Percentiles rank a stretch among this genome's conserved stretches.
These are phyloP conservation scores for Indicator indicator DNA, from an alignment of 2,113 vertebrate species.

Conservation along the genomic window DNA sequence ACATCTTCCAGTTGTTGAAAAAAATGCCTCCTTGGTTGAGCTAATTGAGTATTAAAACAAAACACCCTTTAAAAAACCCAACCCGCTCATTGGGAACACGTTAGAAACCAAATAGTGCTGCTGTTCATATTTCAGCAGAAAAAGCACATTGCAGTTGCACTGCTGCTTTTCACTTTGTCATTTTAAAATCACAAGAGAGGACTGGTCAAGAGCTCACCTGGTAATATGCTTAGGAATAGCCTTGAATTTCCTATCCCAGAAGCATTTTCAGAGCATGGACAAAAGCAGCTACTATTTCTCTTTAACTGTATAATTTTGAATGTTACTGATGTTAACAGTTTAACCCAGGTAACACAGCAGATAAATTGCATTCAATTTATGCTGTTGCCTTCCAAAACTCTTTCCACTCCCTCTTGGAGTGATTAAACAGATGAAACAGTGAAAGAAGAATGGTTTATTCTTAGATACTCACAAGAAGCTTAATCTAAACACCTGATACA, in stretches of 20 bases:
- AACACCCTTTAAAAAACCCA: background rate
- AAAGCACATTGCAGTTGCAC: background rate
- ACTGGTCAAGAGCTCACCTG: background rate
- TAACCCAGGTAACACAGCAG: background rate
- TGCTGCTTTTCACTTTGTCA: background rate
- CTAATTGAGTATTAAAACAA: background rate
- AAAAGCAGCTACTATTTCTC: background rate
- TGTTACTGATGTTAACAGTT: background rate
- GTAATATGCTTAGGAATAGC: background rate
- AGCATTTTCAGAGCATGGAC: background rate
- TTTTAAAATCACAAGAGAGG: background rate
- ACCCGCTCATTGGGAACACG: background rate
- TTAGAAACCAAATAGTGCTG: background rate
- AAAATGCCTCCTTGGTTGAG: background rate
- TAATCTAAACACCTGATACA: conserved; percentile 3
- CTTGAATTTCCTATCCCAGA: background rate
- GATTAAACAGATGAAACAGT: conserved; percentile 16
- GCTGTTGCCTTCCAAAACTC: background rate
- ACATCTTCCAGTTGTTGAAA: background rate
- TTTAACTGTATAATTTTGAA: background rate
- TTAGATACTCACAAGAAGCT: conserved; percentile 12
- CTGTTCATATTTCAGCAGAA: background rate
- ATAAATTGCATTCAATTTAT: background rate
- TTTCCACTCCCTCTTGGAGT: background rate
- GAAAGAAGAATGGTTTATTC: conserved; percentile 35